These are phyloP conservation scores for Sepioteuthis lessoniana DNA, from an alignment of 2,888 invertebrate species.

Conservation along the genomic window DNA sequence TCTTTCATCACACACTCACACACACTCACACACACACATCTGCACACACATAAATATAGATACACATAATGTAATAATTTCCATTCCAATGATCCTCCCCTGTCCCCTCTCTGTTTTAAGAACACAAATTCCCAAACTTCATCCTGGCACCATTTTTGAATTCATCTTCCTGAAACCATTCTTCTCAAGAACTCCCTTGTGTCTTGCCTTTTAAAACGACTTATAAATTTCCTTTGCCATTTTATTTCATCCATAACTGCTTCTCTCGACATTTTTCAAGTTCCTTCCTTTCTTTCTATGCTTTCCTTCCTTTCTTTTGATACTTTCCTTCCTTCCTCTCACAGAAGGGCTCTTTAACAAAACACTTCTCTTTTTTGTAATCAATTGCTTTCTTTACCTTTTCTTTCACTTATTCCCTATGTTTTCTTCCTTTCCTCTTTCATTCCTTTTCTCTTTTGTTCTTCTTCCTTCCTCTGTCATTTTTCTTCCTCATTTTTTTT, in stretches of 20 bases:
- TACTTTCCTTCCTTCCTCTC: background rate
- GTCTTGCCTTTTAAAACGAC: constrained; percentile 15
- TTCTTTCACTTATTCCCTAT: background rate
- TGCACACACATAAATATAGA: too few relatives aligned
- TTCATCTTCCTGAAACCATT: background rate
- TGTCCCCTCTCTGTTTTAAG: background rate
- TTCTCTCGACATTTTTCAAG: background rate
- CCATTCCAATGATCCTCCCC: background rate
- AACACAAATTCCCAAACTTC: background rate
- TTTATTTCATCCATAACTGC: background rate
- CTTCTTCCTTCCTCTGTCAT: background rate
- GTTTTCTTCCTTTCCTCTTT: background rate
- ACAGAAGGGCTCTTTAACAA: background rate
- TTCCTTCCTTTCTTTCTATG: background rate
- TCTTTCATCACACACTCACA: background rate
- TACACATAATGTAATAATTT: background rate
- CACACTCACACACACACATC: background rate
- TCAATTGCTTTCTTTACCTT: background rate
- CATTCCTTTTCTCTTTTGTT: background rate
- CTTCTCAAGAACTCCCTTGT: background rate
- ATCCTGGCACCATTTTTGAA: constrained; percentile 6
- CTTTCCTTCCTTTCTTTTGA: too few relatives aligned
- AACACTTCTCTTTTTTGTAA: background rate
- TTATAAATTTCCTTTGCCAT: background rate
- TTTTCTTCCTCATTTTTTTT: background rate